Evolutionary conservation across 2,888 invertebrate species (phyloP), one percentile per base, ranked within the genome.

Genomic region (Ennomos fuscantarius): DNA sequence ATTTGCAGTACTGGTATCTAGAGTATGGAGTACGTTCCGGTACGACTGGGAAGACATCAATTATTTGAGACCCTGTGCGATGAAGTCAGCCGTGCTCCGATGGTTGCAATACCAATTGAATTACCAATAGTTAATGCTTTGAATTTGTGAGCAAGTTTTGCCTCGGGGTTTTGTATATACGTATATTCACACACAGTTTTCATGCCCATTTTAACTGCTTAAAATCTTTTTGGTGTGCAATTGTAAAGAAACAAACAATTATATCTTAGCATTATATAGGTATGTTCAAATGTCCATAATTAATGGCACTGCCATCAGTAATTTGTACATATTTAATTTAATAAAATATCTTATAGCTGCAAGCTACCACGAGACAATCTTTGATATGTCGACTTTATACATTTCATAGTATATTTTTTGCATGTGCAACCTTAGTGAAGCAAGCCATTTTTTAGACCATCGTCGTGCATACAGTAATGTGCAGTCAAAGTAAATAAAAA

Each of bases 41-140:
- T 71, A 60, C 72, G 69, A 65, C 69, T 69, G 72, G 75, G 75
- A 73, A 72, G 73, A 73, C 76, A 81, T 82, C 77, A 81, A 81
- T 83, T 82, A 83, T 82, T 80, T 76, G 70, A 66, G 51, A 71
- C 65, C 70, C 72, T 62, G 70, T 69, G 68, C 69, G 65, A 66
- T 60, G 68, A 70, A 73, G 69, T 63, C 72, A 63, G 56, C 64
- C 68, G 55, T 65, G 50, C 57, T 60, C 55, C 64, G 54, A 53
- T 62, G 61, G 68, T 61, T 68, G 62, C 62, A 55, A 62, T 68
- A 53, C 68, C 63, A 55, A 71, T 70, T 66, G 61, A 74, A 74
- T 72, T 63, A 70, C 66, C 68, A 63, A 60, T 66, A 72, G 69
- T 68, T 66, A 71, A 70, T 68, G 72, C 73, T 73, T 73, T 72